Evolutionary conservation across 2,797 vertebrate genomes (phyloP).

Genomic region (Ptychobarbus kaznakovi): DNA sequence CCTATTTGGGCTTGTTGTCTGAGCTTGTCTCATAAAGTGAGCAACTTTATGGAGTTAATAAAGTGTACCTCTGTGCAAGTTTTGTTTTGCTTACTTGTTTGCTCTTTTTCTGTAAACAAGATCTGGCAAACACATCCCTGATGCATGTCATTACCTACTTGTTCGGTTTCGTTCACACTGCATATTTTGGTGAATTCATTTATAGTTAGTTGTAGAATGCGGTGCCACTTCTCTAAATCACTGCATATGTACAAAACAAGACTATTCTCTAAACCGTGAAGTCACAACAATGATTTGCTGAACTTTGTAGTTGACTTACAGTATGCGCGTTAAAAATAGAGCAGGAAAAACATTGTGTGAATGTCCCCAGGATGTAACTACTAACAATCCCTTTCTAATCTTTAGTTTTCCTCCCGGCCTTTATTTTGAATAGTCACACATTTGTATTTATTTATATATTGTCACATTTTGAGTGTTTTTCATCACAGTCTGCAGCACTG

Average conservation of each 20-base stretch:
- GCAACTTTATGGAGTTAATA: not conserved
- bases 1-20: not conserved
- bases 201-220: not conserved
- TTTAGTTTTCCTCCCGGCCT: not conserved
- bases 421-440: not conserved
- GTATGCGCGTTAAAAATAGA: not conserved
- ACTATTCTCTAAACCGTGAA: not conserved
- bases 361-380: not conserved
- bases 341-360: not conserved
- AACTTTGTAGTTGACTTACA: not conserved
- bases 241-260: not conserved
- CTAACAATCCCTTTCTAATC: not conserved
- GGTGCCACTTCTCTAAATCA: not conserved
- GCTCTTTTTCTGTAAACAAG: not conserved
- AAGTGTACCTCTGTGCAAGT: not conserved
- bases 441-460: not conserved
- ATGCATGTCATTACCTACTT: not conserved
- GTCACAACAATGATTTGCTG: too few relatives aligned
- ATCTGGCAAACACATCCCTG: not conserved
- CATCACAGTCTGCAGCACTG: constrained; percentile 1
- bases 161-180: not conserved
- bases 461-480: not conserved
- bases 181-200: not conserved
- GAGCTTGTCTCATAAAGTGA: not conserved
- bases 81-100: not conserved